Evolutionary conservation across 35 echinoderm and acorn worm genomes (phyloP).

Genomic region (Diadema setosum): DNA sequence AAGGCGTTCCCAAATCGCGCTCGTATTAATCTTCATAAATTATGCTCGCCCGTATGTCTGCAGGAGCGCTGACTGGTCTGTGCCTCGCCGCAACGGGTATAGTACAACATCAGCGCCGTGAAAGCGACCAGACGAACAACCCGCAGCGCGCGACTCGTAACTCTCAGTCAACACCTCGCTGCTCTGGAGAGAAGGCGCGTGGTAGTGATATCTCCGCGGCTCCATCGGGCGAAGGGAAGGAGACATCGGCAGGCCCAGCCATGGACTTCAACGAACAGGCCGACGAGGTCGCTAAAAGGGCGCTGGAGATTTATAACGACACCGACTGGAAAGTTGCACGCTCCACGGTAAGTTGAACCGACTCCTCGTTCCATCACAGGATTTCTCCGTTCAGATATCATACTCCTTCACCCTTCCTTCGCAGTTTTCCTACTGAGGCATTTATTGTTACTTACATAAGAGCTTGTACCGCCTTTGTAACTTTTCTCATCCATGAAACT

Average conservation of each 20-base stretch:
- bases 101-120: background rate
- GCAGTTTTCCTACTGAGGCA: too few relatives aligned
- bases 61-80: slow-evolving; percentile 10
- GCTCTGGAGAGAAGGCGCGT: background rate
- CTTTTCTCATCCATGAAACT: too few relatives aligned
- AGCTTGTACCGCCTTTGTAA: too few relatives aligned
- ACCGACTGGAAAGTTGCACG: slow-evolving; percentile 45
- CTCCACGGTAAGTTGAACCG: slow-evolving; percentile 17
- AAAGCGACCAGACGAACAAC: background rate
- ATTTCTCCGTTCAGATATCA: too few relatives aligned
- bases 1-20: background rate
- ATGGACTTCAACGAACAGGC: slow-evolving; percentile 51
- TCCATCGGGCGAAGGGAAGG: background rate
- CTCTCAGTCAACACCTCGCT: background rate
- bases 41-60: slow-evolving; percentile 16
- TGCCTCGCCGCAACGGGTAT: background rate
- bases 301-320: slow-evolving; percentile 37
- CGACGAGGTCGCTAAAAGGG: slow-evolving; percentile 25
- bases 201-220: slow-evolving; percentile 13
- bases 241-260: background rate
- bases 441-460: too few relatives aligned
- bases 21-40: slow-evolving; percentile 20
- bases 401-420: too few relatives aligned
- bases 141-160: background rate
- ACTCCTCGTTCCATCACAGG: too few relatives aligned